A percentile compares a stretch with the other conserved stretches of the same genome.
Conservation (phyloP, 1,140 invertebrate genomes). For the Drosophila funebris region DNA sequence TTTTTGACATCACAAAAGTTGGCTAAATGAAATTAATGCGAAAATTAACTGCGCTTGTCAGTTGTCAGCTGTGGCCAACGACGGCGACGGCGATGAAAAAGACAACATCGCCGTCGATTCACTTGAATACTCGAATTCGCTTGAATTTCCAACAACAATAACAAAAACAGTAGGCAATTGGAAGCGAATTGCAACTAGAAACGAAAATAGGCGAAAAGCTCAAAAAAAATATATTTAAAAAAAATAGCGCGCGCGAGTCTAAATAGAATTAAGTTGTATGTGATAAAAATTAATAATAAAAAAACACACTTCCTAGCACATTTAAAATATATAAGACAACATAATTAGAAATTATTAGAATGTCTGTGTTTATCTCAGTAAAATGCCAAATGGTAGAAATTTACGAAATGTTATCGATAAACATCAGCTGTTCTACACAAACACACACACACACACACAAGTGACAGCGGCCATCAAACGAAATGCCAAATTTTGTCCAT, state of each 20-base stretch:
- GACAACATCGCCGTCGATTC: constrained; percentile 13
- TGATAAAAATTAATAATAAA: neutral
- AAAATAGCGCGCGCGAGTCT: constrained; percentile 41
- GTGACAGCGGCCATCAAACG: neutral
- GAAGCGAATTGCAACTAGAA: constrained; percentile 20
- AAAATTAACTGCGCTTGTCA: constrained; percentile 31
- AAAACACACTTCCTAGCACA: neutral
- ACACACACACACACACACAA: neutral
- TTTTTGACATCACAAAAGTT: neutral
- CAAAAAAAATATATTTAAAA: constrained; percentile 15
- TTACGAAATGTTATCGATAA: constrained; percentile 21
- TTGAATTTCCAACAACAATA: constrained; percentile 18
- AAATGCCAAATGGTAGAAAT: neutral
- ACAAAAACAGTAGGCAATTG: constrained; percentile 33
- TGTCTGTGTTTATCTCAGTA: neutral
- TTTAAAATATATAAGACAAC: neutral
- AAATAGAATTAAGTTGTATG: constrained; percentile 1
- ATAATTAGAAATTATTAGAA: neutral
- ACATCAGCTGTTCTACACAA: constrained; percentile 39
- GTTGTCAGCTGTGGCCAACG: constrained; percentile 35
- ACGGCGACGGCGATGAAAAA: constrained; percentile 2
- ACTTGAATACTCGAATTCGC: constrained; percentile 31
- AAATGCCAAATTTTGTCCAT: constrained; percentile 3
- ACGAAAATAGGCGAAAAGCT: neutral
- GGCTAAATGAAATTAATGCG: constrained; percentile 9